Conservation (phyloP, 2,888 invertebrate species). For the Agrochola lychnidis region DNA sequence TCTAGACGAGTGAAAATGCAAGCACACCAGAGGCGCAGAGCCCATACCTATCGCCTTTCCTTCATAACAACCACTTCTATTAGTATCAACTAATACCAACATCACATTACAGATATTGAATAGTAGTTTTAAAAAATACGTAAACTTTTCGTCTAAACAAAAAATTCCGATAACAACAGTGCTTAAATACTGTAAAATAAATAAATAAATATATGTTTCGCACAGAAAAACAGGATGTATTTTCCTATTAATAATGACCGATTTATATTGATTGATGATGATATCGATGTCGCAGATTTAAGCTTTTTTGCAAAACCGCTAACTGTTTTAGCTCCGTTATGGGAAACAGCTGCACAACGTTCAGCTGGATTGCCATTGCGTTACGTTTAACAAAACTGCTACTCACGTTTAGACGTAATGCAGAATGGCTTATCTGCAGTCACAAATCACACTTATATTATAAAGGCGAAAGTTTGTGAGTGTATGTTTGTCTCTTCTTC, state of each 20-base stretch:
- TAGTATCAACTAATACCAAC: neutral
- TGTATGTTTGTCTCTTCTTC: no score
- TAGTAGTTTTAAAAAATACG: neutral
- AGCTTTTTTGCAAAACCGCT: no score
- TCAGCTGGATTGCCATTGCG: no score
- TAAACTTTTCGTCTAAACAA: neutral
- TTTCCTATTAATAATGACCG: neutral
- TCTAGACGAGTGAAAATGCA: neutral
- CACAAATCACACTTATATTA: no score
- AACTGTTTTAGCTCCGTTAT: no score
- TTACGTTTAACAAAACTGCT: no score
- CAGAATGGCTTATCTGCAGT: no score
- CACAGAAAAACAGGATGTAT: neutral
- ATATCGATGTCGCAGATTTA: neutral
- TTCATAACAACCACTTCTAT: neutral
- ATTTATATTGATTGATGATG: neutral
- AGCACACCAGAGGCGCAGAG: neutral
- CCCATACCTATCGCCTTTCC: neutral
- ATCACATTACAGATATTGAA: neutral
- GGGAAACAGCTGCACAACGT: no score
- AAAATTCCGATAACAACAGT: neutral
- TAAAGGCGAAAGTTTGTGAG: no score
- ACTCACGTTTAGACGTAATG: no score
- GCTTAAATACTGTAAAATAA: neutral
- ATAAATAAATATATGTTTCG: no score